A percentile compares a stretch with the other conserved stretches of the same genome.
Evolutionary conservation across 2,113 vertebrate genomes (phyloP).

Genomic region (Chaetorhynchus papuensis): DNA sequence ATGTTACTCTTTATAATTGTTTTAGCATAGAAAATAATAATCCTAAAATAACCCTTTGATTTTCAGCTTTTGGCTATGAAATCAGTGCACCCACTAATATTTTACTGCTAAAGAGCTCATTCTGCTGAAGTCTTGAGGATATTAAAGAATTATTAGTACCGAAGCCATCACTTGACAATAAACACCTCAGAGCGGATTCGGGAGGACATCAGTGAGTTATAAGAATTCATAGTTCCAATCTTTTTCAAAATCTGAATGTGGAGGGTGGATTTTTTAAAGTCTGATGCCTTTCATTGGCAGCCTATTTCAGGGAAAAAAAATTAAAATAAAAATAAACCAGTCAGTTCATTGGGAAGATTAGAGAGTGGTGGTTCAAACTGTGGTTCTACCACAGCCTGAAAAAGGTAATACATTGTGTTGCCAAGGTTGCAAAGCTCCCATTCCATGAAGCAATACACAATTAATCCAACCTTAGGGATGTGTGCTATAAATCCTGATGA

Average conservation of each 20-base stretch:
- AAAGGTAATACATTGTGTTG: neutral
- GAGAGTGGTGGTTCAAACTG: neutral
- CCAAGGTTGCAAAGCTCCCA: neutral
- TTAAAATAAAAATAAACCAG: neutral
- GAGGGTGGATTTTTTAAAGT: neutral
- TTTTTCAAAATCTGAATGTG: neutral
- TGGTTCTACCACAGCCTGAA: neutral
- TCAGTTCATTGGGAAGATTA: neutral
- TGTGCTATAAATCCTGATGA: constrained; percentile 18
- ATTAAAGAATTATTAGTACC: neutral
- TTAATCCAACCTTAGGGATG: neutral
- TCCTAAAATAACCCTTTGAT: neutral
- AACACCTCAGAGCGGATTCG: neutral
- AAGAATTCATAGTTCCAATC: neutral
- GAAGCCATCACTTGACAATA: neutral
- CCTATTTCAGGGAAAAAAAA: neutral
- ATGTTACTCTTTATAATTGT: neutral
- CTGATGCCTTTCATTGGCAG: neutral
- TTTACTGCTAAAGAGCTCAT: neutral
- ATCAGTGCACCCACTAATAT: neutral
- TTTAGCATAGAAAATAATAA: neutral
- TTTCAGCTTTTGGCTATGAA: neutral
- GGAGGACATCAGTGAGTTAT: neutral
- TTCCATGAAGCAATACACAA: neutral
- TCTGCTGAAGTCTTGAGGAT: neutral